Base-by-base conservation (phyloP, 2,888 invertebrate species). In the Cryptus viduatorius region DNA sequence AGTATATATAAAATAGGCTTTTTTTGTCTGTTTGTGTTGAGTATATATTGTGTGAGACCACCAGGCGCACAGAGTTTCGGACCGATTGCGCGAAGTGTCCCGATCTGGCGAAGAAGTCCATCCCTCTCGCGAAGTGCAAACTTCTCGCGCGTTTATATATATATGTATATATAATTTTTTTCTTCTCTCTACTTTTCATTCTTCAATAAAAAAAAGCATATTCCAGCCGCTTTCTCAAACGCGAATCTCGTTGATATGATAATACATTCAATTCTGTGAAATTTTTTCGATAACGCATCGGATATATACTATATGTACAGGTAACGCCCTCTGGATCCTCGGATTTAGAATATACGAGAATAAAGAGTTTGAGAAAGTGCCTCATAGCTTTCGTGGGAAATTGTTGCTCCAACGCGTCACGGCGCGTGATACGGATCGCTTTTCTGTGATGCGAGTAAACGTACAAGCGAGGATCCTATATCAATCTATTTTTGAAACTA, bases 341-440 rank as follows among this genome's bases (percentile, higher is more conserved):
- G 42, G 12, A 37, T 71, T 29, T 10, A 12, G 56, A 42, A 14
- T 16, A 12, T 14, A 19, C 7, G 48, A 14, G 2, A 42, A 65
- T 19, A 19, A 19, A n/a, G 5, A 50, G 8, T n/a, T 78, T 61
- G 42, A 61, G 53, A 73, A 73, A 75, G 31, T 61, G 16, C 48
- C 16, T 61, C 48, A 72, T 77, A 48, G 71, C 76, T 72, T 68
- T 64, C 37, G 14, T 71, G 72, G 82, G 76, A 79, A 82, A 67
- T 82, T 72, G 79, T 85, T 79, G 84, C 76, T 79, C 82, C 84
- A 79, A 85, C 84, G 84, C 76, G 78, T 85, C 84, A 79, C 82
- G 76, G 53, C 72, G 83, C 81, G 80, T 64, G 77, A 80, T 82
- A 82, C 67, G 83, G 75, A 80, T 79, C 81, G 79, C 85, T 56